Conservation (phyloP, 2,113 vertebrate species). For the Protomyctophum bolini region DNA sequence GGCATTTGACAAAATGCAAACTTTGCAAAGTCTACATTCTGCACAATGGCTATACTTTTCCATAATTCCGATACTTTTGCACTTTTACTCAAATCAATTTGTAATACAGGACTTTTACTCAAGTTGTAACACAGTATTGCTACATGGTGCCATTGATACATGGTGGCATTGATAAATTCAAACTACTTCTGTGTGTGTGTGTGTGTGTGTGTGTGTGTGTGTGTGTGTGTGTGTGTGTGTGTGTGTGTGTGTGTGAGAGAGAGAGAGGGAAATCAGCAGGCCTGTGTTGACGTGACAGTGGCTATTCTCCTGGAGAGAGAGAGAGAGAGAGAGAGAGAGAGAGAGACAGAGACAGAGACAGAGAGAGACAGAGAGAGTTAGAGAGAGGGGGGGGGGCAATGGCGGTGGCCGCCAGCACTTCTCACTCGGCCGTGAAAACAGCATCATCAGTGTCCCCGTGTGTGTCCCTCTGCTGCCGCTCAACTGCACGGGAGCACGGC, state of each 20-base stretch:
- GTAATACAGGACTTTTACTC: too few species aligned
- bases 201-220: background rate
- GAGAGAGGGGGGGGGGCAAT: constrained; percentile 27
- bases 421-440: constrained; percentile 67
- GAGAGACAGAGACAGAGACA: too few species aligned
- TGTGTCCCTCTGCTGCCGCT: constrained; percentile 21
- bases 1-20: too few species aligned
- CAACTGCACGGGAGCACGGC: constrained; percentile 31
- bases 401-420: constrained; percentile 40
- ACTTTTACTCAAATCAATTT: too few species aligned
- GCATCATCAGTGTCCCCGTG: constrained; percentile 38
- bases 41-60: too few species aligned
- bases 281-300: constrained; percentile 41
- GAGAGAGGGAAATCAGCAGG: constrained; percentile 35
- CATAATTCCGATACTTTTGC: too few species aligned
- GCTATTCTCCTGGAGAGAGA: constrained; percentile 43
- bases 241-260: constrained; percentile 7
- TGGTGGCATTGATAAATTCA: too few species aligned
- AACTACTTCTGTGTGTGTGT: background rate
- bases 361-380: too few species aligned
- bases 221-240: constrained; percentile 1
- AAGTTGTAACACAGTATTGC: too few species aligned
- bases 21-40: too few species aligned
- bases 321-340: constrained; percentile 2
- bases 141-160: background rate